Conservation (phyloP, 2,888 invertebrate species). For the Pachydiplax longipennis region DNA sequence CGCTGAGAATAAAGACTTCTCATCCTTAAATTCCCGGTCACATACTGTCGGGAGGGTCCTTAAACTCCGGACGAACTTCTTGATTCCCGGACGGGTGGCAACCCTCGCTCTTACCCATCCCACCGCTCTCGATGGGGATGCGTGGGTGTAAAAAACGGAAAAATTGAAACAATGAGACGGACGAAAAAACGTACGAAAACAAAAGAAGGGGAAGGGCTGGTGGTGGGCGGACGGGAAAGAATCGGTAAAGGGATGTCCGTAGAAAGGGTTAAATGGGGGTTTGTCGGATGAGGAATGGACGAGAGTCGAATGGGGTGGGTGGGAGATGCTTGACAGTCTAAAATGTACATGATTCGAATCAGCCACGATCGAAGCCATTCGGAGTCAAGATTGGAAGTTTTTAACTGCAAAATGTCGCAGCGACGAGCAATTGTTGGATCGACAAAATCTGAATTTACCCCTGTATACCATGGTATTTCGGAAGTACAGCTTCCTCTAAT, state of each 20-base stretch:
- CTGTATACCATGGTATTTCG: too few relatives aligned
- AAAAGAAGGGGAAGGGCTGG: not conserved
- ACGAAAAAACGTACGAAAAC: not conserved
- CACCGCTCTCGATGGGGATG: not conserved
- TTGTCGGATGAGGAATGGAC: not conserved
- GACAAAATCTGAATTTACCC: too few relatives aligned
- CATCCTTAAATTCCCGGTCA: too few relatives aligned
- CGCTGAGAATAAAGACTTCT: too few relatives aligned
- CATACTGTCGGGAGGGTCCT: too few relatives aligned
- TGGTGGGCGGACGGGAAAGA: not conserved
- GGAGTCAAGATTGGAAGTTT: not conserved
- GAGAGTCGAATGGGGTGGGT: not conserved
- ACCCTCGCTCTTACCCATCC: too few relatives aligned
- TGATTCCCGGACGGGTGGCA: too few relatives aligned
- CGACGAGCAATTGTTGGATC: too few relatives aligned
- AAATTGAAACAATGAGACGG: not conserved
- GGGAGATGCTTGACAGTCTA: not conserved
- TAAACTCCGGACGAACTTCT: too few relatives aligned
- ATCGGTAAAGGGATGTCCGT: not conserved
- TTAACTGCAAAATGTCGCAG: too few relatives aligned
- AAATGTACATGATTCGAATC: not conserved
- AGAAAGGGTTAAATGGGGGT: not conserved
- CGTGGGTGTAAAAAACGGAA: not conserved
- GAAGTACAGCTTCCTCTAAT: too few relatives aligned
- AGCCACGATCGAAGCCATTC: not conserved